phyloP scores from a whole-genome alignment of 1,140 invertebrate species.

The Brachionus rubens region DNA sequence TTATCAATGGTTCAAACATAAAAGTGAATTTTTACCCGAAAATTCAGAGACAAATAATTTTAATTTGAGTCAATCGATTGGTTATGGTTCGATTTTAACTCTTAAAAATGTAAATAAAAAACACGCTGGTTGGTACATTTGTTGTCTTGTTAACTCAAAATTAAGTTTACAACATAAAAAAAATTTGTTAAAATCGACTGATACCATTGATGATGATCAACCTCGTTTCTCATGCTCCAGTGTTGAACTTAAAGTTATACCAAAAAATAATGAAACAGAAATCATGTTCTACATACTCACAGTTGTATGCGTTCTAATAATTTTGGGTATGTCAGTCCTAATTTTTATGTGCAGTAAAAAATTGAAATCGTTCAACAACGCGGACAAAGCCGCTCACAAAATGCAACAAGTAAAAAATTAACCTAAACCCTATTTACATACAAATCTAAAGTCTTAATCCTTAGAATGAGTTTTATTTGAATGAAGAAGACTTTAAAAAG shows the following conservation, averaged over 20 bases:
- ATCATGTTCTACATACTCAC: background rate
- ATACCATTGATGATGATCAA: background rate
- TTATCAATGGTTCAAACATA: slow-evolving; percentile 41
- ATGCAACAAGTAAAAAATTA: slow-evolving; percentile 29
- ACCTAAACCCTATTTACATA: background rate
- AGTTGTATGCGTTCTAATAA: background rate
- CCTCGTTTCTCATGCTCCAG: slow-evolving; percentile 15
- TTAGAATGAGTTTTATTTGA: slow-evolving; percentile 24
- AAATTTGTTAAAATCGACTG: background rate
- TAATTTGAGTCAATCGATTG: slow-evolving; percentile 18
- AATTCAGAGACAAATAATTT: background rate
- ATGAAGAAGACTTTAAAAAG: slow-evolving; percentile 33
- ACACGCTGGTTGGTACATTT: slow-evolving; percentile 37
- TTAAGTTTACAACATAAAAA: background rate
- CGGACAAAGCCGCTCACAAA: slow-evolving; percentile 1
- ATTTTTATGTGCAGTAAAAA: background rate
- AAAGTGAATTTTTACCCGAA: background rate
- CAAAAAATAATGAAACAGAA: background rate
- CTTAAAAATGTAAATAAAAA: background rate
- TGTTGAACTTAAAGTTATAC: slow-evolving; percentile 34
- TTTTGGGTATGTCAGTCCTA: background rate
- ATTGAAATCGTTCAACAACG: background rate
- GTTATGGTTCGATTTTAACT: background rate
- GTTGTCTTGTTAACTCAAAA: slow-evolving; percentile 34
- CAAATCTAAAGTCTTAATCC: background rate